Percentiles rank a stretch among this genome's conserved stretches.
phyloP scores from a whole-genome alignment of 2,888 invertebrate genomes.

The Dioctria rufipes region DNA sequence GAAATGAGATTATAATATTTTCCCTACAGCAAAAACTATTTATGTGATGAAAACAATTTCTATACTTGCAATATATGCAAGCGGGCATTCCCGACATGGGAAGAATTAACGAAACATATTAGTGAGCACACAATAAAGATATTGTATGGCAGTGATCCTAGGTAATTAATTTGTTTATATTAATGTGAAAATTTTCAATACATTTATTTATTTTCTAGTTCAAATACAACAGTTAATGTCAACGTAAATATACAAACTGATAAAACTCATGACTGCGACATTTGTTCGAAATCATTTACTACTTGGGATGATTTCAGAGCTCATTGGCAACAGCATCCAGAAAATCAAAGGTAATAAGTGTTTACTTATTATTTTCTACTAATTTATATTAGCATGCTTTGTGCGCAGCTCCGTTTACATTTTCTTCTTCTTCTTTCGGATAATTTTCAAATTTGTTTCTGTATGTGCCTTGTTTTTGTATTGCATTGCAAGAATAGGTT shows the following conservation, averaged over 20 bases:
- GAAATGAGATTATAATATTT: too few species aligned
- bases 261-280: slow-evolving; percentile 1
- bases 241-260: slow-evolving; percentile 34
- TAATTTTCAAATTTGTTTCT: too few species aligned
- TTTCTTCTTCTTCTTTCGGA: too few species aligned
- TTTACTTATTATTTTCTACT: too few species aligned
- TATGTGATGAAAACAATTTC: not conserved
- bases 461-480: too few species aligned
- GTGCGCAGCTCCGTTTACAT: too few species aligned
- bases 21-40: not conserved
- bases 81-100: not conserved
- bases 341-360: not conserved
- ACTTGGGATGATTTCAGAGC: not conserved
- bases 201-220: not conserved
- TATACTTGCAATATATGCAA: slow-evolving; percentile 3
- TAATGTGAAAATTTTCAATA: too few species aligned
- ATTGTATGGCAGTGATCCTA: not conserved
- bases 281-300: not conserved
- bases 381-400: too few species aligned
- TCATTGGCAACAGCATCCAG: slow-evolving; percentile 1
- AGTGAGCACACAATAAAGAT: slow-evolving; percentile 22
- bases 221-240: slow-evolving; percentile 17
- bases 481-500: too few species aligned
- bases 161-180: not conserved
- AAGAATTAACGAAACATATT: not conserved